Percentiles rank a stretch among this genome's conserved stretches.
Evolutionary conservation across 2,888 invertebrate genomes (phyloP).

Genomic region (Automeris io): DNA sequence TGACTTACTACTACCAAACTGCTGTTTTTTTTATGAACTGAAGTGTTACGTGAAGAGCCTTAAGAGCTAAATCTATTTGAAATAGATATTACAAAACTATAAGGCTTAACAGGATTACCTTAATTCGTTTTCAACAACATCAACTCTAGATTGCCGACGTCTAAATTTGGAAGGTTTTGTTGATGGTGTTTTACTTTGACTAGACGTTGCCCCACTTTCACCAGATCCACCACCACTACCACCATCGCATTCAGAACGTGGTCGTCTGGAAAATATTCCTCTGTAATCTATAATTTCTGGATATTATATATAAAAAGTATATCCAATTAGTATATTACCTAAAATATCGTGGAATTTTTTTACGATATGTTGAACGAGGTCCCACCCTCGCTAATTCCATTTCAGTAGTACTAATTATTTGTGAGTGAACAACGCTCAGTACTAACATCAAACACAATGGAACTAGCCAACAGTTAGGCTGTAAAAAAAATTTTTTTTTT

Average conservation of each 20-base stretch:
- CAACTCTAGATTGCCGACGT: conserved; percentile 53
- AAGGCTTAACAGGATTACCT: conserved; percentile 38
- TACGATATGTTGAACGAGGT: conserved; percentile 51
- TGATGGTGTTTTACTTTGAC: conserved; percentile 54
- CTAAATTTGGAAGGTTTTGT: conserved; percentile 55
- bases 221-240: conserved; percentile 64
- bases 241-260: conserved; percentile 59
- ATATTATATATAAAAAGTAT: neutral
- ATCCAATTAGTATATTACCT: conserved; percentile 31
- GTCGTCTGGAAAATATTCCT: conserved; percentile 40
- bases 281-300: neutral
- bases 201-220: conserved; percentile 66
- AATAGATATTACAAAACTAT: neutral
- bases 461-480: conserved; percentile 65
- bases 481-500: too few species aligned
- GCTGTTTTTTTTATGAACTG: too few species aligned
- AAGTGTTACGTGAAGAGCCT: too few species aligned
- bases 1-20: too few species aligned
- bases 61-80: too few species aligned
- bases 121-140: conserved; percentile 47
- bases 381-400: conserved; percentile 65
- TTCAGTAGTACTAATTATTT: conserved; percentile 71
- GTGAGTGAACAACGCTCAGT: conserved; percentile 66
- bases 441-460: conserved; percentile 65
- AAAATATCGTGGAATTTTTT: conserved; percentile 62